phyloP scores from a whole-genome alignment of 2,797 vertebrate species.

The Labeo calbasu region DNA sequence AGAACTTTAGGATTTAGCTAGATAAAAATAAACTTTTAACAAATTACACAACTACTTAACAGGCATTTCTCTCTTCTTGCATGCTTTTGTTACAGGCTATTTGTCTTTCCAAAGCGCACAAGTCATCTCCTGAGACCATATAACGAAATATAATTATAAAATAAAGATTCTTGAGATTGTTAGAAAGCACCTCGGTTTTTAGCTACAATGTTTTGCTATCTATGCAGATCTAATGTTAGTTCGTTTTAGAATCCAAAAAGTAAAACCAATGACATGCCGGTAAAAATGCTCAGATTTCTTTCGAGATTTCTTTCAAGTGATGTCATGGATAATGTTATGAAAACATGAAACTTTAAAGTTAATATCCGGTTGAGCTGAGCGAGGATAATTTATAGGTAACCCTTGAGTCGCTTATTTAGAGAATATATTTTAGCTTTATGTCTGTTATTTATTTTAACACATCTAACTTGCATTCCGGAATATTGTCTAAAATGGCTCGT shows the following conservation, averaged over 20 bases:
- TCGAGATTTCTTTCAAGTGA: slow-evolving; percentile 8
- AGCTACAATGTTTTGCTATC: neutral
- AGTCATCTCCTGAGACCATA: neutral
- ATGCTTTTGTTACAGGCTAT: neutral
- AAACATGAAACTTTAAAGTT: slow-evolving; percentile 43
- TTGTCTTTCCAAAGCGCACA: neutral
- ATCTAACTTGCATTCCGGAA: neutral
- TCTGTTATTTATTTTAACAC: slow-evolving; percentile 16
- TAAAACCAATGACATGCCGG: neutral
- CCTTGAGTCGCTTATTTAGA: slow-evolving; percentile 23
- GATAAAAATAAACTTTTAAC: slow-evolving; percentile 45
- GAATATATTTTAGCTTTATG: neutral
- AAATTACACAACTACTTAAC: slow-evolving; percentile 53
- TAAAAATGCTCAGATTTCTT: slow-evolving; percentile 17
- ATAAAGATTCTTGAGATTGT: neutral
- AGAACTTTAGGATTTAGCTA: slow-evolving; percentile 55
- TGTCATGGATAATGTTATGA: slow-evolving; percentile 38
- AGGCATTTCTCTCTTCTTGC: slow-evolving; percentile 17
- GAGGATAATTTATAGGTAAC: slow-evolving; percentile 33
- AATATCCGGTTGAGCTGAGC: slow-evolving; percentile 46
- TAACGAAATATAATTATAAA: neutral
- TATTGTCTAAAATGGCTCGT: neutral
- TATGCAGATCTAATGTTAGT: neutral
- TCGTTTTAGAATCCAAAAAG: neutral
- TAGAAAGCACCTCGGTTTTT: neutral